Base-by-base conservation (phyloP, 1,140 invertebrate genomes). In the Neotoxoptera formosana region DNA sequence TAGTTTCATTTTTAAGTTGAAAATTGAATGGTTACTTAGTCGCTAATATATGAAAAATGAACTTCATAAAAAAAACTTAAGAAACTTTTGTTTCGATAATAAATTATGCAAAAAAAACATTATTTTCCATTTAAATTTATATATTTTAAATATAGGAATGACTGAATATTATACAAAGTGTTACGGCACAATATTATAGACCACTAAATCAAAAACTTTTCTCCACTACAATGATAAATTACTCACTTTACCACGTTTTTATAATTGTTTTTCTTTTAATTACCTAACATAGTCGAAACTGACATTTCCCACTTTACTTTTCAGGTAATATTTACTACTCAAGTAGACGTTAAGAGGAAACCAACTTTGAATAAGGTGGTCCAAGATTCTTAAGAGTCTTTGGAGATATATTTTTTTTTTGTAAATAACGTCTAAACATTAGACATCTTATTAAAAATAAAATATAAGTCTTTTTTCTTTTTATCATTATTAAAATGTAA, bases 181-280 rank as follows among this genome's bases (percentile, higher is more conserved):
- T 87, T 87, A 48, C 2, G 7, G 17, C 8, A 88, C 47, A 45
- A 88, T 34, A 48, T 34, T 51, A 51, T 34, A 88, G 7, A n/a
- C 34, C 41, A 53, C 8, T 89, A 56, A 89, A 89, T 89, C 48
- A 89, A 89, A 89, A 89, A 89, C 86, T 48, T 87, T 87, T 48
- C 14, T n/a, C 20, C 30, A n/a, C 30, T 88, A 48, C 14, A 56
- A 56, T 36, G 51, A 53, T 25, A 56, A 25, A 56, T 56, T 86
- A 86, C 45, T 56, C 30, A 89, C 34, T 30, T 34, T 89, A 36
- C 34, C 20, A 8, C 48, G 47, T n/a, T 21, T 86, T 48, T 48
- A 51, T 48, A 48, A 87, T 89, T 89, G 48, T 53, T 53, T 89
- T 36, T 51, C 34, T 89, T 89, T 56, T 89, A 89, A 89, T 89